Conservation (phyloP, 2,797 vertebrate species). For the Pogoniulus pusillus region DNA sequence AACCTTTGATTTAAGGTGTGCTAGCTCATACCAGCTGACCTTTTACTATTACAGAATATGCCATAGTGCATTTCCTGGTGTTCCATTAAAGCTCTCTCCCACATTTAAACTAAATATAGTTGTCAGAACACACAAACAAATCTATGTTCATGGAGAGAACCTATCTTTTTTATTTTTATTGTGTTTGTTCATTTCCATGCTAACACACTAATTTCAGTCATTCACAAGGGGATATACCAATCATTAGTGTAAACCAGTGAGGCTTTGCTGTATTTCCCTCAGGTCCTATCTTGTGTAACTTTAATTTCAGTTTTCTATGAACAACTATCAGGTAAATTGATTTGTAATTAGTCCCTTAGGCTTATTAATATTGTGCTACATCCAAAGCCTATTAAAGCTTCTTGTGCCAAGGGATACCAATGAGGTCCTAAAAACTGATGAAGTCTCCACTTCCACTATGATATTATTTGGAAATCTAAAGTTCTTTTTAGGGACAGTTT, state of each 20-base stretch:
- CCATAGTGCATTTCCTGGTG: not conserved
- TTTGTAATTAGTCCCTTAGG: slow-evolving; percentile 57
- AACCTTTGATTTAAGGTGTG: not conserved
- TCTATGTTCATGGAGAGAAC: not conserved
- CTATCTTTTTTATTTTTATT: slow-evolving; percentile 60
- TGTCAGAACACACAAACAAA: slow-evolving; percentile 59
- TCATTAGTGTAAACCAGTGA: slow-evolving; percentile 72
- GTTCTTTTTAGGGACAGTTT: slow-evolving; percentile 25
- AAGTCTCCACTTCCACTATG: not conserved
- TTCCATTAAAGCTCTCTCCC: slow-evolving; percentile 34
- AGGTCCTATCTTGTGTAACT: slow-evolving; percentile 57
- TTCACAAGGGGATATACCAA: slow-evolving; percentile 55
- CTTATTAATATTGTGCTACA: slow-evolving; percentile 68
- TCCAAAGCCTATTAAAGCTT: slow-evolving; percentile 58
- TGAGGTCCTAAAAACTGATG: slow-evolving; percentile 53
- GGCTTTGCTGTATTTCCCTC: slow-evolving; percentile 68
- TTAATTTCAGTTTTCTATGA: slow-evolving; percentile 71
- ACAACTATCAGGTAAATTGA: slow-evolving; percentile 64
- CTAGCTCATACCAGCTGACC: not conserved
- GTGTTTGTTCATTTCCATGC: slow-evolving; percentile 65
- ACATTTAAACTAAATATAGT: slow-evolving; percentile 54
- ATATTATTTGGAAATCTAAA: slow-evolving; percentile 27
- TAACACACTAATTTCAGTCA: slow-evolving; percentile 58
- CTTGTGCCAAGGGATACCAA: slow-evolving; percentile 57
- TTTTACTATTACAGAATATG: not conserved